Evolutionary conservation across 1,140 invertebrate genomes (phyloP), one percentile per base, ranked within the genome.

Genomic region (Berghia stephanieae): DNA sequence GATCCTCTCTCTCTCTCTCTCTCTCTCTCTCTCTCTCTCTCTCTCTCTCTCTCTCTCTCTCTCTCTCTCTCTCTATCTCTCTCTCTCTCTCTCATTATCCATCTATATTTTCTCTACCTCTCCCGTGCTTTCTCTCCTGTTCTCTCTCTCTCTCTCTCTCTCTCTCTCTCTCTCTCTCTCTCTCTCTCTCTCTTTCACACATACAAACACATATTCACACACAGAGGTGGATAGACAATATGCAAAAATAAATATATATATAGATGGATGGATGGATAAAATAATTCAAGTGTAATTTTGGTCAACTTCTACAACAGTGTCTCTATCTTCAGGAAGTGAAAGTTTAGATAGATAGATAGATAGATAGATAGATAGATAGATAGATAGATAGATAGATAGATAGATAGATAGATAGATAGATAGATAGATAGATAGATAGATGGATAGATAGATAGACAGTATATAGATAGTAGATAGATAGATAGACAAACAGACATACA

Each of bases 381-480:
- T 63, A 16, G 27, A 27, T 31, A 10, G 8, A 16, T 8, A 16
- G 8, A 63, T 10, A 8, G 10, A 63, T 10, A 63, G 8, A 63
- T 16, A 10, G 34, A 10, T 10, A 63, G 10, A 8, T 63, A 10
- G 27, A 16, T 31, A 16, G 10, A 24, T 8, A 31, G 57, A 27
- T 16, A 63, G 57, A 63, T 63, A 63, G 57, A 63, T 63, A 63
- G 57, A 63, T 31, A 63, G 57, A 63, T 10, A 63, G 27, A 16
- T 63, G 13, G 70, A 49, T 24, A 73, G 70, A 73, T 24, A 73
- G 46, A 73, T 24, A 73, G 70, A 73, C 21, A 52, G 70, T n/a
- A n/a, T n/a, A n/a, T n/a, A n/a, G n/a, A n/a, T 49, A 31, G 52
- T 42, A 73, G 42, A 73, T 42, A 73, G 18, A 27, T 42, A 73